Percentiles rank a stretch among this genome's conserved stretches.
These are phyloP conservation scores for Heloderma charlesbogerti DNA, from an alignment of 2,113 vertebrate species.

Conservation along the genomic window DNA sequence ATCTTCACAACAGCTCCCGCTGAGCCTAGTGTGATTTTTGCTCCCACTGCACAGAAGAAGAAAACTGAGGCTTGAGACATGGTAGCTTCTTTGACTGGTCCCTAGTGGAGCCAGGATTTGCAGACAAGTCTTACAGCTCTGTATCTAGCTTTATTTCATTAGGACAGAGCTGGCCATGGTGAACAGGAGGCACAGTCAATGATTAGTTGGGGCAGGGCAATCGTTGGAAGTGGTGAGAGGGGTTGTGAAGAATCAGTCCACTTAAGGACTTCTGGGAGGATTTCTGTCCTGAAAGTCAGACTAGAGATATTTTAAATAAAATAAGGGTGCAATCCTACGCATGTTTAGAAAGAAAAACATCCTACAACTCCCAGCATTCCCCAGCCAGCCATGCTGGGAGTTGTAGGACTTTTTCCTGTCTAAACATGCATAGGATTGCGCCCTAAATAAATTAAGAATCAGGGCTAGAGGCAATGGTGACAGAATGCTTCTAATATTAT, in stretches of 20 bases:
- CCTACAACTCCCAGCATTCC: too few relatives aligned
- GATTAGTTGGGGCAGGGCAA: neutral
- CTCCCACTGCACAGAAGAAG: neutral
- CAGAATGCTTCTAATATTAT: neutral
- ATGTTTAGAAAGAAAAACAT: too few relatives aligned
- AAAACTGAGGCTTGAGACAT: neutral
- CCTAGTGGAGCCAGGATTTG: neutral
- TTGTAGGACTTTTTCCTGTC: too few relatives aligned
- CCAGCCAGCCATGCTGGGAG: too few relatives aligned
- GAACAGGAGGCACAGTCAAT: too few relatives aligned
- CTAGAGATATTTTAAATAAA: too few relatives aligned
- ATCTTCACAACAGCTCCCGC: neutral
- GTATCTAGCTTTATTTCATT: neutral
- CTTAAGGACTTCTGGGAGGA: neutral
- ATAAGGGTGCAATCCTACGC: too few relatives aligned
- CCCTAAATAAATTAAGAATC: neutral
- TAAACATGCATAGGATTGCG: too few relatives aligned
- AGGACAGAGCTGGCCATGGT: neutral
- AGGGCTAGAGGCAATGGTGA: neutral
- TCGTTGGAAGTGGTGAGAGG: neutral
- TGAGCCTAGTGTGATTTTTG: neutral
- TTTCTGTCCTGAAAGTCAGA: too few relatives aligned
- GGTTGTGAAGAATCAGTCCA: neutral
- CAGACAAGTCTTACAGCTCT: neutral
- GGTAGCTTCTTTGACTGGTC: neutral